Percentiles rank a stretch among this genome's conserved stretches.
Evolutionary conservation across 2,113 vertebrate species (phyloP).

Genomic region (Tetrao urogallus): DNA sequence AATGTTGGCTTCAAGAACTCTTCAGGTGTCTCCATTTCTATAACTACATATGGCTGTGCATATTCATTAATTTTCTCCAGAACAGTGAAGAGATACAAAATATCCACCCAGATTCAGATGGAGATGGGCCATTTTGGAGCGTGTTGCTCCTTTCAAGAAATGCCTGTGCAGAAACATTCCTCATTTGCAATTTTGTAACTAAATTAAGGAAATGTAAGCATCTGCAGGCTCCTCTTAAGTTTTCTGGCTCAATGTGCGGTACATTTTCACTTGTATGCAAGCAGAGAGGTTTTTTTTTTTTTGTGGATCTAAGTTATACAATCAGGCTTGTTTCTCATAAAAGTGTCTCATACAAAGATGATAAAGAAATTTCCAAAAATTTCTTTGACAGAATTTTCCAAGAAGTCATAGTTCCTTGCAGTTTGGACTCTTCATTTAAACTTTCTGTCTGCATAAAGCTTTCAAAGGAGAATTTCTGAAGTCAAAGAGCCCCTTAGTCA

Average conservation of each 20-base stretch:
- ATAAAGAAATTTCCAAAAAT: background rate
- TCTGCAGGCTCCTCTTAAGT: background rate
- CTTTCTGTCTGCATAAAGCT: background rate
- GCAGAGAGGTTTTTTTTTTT: background rate
- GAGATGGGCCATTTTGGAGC: background rate
- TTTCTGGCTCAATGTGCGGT: background rate
- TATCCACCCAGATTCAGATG: background rate
- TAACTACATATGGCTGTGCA: background rate
- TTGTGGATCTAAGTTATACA: background rate
- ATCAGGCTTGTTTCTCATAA: background rate
- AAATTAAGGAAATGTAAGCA: background rate
- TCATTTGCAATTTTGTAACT: background rate
- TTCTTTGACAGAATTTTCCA: background rate
- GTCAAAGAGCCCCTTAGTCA: background rate
- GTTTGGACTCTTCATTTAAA: background rate
- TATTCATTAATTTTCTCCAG: background rate
- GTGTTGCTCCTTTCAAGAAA: background rate
- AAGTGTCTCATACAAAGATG: background rate
- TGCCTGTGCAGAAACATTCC: background rate
- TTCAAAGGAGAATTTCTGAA: too few relatives aligned
- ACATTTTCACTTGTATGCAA: background rate
- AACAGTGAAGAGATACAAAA: background rate
- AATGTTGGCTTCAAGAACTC: background rate
- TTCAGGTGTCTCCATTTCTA: background rate
- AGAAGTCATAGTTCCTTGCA: background rate